Evolutionary conservation across 2,797 vertebrate genomes (phyloP), one percentile per base, ranked within the genome.

Genomic region (Hafferia zeledoni): DNA sequence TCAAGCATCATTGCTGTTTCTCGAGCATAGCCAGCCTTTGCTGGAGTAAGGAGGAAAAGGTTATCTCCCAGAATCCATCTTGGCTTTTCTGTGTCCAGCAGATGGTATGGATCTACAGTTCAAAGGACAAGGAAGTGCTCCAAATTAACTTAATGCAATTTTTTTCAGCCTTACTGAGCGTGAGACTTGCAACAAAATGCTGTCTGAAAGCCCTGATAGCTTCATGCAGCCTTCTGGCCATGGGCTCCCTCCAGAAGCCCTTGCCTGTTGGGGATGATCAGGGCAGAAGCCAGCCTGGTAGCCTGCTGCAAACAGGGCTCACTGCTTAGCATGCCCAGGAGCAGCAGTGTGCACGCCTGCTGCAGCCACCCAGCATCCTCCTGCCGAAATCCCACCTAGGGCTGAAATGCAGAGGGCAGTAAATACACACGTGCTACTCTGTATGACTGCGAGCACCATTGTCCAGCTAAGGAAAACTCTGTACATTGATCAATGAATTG

Each of bases 381-480:
- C 2, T 1, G 25, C 25, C 27, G 9, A 50, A 64, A 89, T 39
- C 28, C 23, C 12, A 14, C 37, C 28, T 7, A 8, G 22, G 24
- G 35, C 27, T 79, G 57, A 41, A 41, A 47, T 3, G 9, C 28
- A 69, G 24, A 63, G 33, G 30, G 19, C n/a, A 68, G 31, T 22
- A 13, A 59, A 78, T 13, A 22, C 11, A 33, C 0, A 4, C 13
- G 17, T 3, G 3, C 46, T 30, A 6, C n/a, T 52, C n/a, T 16
- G 0, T 31, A 15, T 7, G 49, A 18, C 55, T 81, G 31, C 0
- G 0, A 87, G 35, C 31, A 7, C 13, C 2, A 2, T 27, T 5
- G 5, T 23, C 24, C 2, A 1, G 52, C 41, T 56, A n/a, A 50
- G 67, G 50, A 79, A 89, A 83, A 53, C 16, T n/a, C 68, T 22